These are phyloP conservation scores for Scortum barcoo DNA, from an alignment of 2,113 vertebrate species.

Conservation along the genomic window DNA sequence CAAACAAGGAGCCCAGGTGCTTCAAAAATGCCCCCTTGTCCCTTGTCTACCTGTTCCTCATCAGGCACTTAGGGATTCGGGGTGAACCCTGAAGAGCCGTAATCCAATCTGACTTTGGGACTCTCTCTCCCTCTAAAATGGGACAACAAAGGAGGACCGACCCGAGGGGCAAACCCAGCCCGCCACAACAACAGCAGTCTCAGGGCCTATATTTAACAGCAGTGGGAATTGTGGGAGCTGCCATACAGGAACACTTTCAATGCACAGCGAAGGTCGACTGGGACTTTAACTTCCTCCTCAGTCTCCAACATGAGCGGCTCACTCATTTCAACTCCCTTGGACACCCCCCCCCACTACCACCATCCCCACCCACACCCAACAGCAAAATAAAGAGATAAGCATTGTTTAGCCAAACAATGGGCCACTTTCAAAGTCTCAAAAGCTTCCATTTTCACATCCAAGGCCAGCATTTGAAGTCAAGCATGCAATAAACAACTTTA, in stretches of 20 bases:
- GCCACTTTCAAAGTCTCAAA: constrained; percentile 81
- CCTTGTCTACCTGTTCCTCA: constrained; percentile 53
- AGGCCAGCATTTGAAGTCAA: constrained; percentile 73
- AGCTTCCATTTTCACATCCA: constrained; percentile 75
- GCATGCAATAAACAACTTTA: constrained; percentile 64
- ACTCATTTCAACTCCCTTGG: constrained; percentile 55
- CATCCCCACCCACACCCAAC: constrained; percentile 51
- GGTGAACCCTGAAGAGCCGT: constrained; percentile 64
- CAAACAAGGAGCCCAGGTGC: constrained; percentile 51
- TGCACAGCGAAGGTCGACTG: constrained; percentile 84
- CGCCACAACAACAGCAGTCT: constrained; percentile 78
- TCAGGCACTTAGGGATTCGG: constrained; percentile 53
- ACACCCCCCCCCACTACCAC: constrained; percentile 35
- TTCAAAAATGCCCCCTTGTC: constrained; percentile 64
- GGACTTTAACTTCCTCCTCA: constrained; percentile 83
- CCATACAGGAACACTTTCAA: constrained; percentile 88
- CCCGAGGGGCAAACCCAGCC: constrained; percentile 62
- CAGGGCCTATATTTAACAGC: constrained; percentile 86
- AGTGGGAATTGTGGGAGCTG: constrained; percentile 83
- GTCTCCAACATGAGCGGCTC: constrained; percentile 72
- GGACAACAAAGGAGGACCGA: constrained; percentile 73
- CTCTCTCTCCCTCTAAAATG: constrained; percentile 60
- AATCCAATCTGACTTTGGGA: constrained; percentile 77
- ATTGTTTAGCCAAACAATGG: constrained; percentile 88
- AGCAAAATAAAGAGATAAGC: constrained; percentile 85